Evolutionary conservation across 2,888 invertebrate genomes (phyloP), one percentile per base, ranked within the genome.

Genomic region (Petrophora chlorosata): DNA sequence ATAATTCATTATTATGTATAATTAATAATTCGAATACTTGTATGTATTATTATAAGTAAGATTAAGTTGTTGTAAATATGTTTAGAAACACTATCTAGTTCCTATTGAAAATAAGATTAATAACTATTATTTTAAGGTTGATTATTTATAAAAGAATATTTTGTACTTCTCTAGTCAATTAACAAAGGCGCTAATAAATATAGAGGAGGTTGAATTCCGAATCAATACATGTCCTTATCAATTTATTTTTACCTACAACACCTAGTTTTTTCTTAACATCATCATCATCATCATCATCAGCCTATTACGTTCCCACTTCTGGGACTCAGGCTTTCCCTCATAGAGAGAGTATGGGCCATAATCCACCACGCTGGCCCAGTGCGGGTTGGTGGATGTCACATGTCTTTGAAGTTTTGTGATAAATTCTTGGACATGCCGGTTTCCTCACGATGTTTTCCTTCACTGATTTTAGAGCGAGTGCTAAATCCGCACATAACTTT

Each of bases 81-180:
- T 54, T 15, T 33, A 58, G 43, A 53, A 60, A 61, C n/a, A n/a
- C 73, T 63, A 43, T 39, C 12, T 49, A 61, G 82, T 82, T 82
- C 82, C 82, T 82, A 79, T 70, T 62, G 58, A 67, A 51, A 53
- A 48, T 54, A 44, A 34, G 40, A 53, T 58, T 50, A 53, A 51
- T 44, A n/a, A n/a, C n/a, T 56, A 45, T 56, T 56, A 65, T 54
- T 59, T 16, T 76, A 79, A 78, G 73, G 70, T 73, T 79, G 66
- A 83, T 84, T 84, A 84, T 83, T 82, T 85, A 83, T 80, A 53
- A 66, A 56, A 46, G 29, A 56, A 60, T 63, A 63, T 53, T 68
- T 70, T 73, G 63, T 75, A 82, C 76, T 85, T 82, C 81, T 77
- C 86, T 87, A 87, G 86, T 87, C 86, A 85, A 67, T 65, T 63